Evolutionary conservation across 1,140 invertebrate genomes (phyloP).

Genomic region (Atopsyche davidsoni): DNA sequence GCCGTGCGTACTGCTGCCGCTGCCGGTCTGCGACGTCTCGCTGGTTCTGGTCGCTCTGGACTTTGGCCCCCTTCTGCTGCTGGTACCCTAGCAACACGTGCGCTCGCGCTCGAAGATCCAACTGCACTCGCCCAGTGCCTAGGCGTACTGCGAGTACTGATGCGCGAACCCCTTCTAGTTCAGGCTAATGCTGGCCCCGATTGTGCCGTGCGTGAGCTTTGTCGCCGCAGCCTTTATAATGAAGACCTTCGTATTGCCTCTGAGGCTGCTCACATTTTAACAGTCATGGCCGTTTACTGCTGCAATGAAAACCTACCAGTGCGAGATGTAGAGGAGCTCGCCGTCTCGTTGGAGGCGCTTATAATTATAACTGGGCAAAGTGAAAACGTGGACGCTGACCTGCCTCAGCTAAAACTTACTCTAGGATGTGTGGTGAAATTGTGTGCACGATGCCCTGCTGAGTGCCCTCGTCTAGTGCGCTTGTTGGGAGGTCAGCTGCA

Average conservation of each 20-base stretch:
- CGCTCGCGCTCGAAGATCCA: conserved; percentile 24
- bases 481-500: conserved; percentile 35
- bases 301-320: conserved; percentile 60
- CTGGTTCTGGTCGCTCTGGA: conserved; percentile 67
- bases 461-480: conserved; percentile 30
- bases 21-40: conserved; percentile 67
- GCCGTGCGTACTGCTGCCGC: conserved; percentile 68
- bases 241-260: conserved; percentile 37
- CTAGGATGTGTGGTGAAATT: conserved; percentile 61
- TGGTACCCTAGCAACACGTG: conserved; percentile 50
- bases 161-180: conserved; percentile 34
- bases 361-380: conserved; percentile 55
- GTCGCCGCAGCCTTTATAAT: conserved; percentile 37
- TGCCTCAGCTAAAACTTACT: conserved; percentile 55
- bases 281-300: conserved; percentile 40
- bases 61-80: conserved; percentile 72
- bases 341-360: conserved; percentile 62
- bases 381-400: conserved; percentile 45
- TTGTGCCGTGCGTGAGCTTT: conserved; percentile 35
- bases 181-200: conserved; percentile 38
- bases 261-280: conserved; percentile 40
- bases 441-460: conserved; percentile 21
- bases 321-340: conserved; percentile 55
- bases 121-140: conserved; percentile 22
- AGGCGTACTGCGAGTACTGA: conserved; percentile 25